A percentile compares a stretch with the other conserved stretches of the same genome.
phyloP scores from a whole-genome alignment of 2,888 invertebrate genomes.

The Lochmaea crataegi region DNA sequence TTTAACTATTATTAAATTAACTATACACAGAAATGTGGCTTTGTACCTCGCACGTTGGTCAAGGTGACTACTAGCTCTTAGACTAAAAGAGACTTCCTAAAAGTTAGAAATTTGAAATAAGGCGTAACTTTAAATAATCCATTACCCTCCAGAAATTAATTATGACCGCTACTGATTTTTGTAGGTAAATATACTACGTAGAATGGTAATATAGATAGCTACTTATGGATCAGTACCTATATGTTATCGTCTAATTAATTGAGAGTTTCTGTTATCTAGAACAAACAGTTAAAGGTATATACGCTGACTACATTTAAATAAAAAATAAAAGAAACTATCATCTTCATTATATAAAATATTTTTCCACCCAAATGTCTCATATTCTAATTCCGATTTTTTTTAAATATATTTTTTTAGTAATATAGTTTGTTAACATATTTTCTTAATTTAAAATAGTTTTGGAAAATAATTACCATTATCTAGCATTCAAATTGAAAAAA shows the following conservation, averaged over 20 bases:
- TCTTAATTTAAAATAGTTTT: neutral
- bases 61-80: too few relatives aligned
- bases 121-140: too few relatives aligned
- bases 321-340: neutral
- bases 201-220: conserved; percentile 2
- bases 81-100: too few relatives aligned
- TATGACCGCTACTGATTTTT: neutral
- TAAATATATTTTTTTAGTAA: neutral
- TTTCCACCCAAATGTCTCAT: neutral
- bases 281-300: neutral
- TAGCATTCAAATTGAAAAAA: conserved; percentile 2
- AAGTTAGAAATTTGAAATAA: too few relatives aligned
- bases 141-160: neutral
- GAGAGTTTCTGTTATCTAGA: neutral
- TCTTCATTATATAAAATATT: neutral
- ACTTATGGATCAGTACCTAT: conserved; percentile 5
- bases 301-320: neutral
- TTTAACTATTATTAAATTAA: too few relatives aligned
- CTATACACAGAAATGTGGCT: too few relatives aligned
- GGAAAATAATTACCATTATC: conserved; percentile 1
- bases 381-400: neutral
- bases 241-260: neutral
- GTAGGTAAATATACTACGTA: conserved; percentile 32
- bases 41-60: too few relatives aligned
- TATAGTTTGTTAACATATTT: neutral